These are phyloP conservation scores for Heterodera filipjevi DNA, from an alignment of 2,888 invertebrate genomes.

Conservation along the genomic window DNA sequence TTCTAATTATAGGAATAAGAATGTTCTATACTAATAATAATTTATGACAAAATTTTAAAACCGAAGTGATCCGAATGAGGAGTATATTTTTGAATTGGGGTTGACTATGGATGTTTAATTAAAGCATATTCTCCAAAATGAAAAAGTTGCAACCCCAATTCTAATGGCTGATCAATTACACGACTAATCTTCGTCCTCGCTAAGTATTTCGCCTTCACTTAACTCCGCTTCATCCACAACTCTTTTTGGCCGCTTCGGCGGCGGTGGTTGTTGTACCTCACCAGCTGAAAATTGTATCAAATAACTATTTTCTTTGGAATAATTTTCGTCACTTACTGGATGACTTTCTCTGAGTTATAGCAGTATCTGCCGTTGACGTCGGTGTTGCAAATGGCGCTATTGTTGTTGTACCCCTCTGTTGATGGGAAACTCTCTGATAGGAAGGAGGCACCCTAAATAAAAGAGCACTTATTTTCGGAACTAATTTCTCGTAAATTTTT, in stretches of 20 bases:
- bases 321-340: not conserved
- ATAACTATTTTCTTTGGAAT: not conserved
- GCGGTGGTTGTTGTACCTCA: slow-evolving; percentile 32
- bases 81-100: too few species aligned
- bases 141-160: not conserved
- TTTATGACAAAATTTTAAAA: too few species aligned
- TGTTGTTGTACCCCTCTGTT: not conserved
- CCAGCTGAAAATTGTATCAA: slow-evolving; percentile 1
- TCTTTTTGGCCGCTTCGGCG: slow-evolving; percentile 51
- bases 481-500: too few species aligned
- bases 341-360: not conserved
- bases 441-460: not conserved
- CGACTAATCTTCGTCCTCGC: slow-evolving; percentile 50
- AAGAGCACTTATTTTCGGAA: not conserved
- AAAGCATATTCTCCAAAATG: not conserved
- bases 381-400: not conserved
- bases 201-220: slow-evolving; percentile 62
- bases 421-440: not conserved
- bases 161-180: not conserved
- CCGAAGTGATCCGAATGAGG: too few species aligned
- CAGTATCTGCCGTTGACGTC: not conserved
- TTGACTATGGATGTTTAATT: too few species aligned
- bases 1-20: too few species aligned
- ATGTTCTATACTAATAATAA: too few species aligned
- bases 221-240: slow-evolving; percentile 57